A percentile compares a stretch with the other conserved stretches of the same genome.
Conservation (phyloP, 2,888 invertebrate genomes). For the Xylocampa areola region DNA sequence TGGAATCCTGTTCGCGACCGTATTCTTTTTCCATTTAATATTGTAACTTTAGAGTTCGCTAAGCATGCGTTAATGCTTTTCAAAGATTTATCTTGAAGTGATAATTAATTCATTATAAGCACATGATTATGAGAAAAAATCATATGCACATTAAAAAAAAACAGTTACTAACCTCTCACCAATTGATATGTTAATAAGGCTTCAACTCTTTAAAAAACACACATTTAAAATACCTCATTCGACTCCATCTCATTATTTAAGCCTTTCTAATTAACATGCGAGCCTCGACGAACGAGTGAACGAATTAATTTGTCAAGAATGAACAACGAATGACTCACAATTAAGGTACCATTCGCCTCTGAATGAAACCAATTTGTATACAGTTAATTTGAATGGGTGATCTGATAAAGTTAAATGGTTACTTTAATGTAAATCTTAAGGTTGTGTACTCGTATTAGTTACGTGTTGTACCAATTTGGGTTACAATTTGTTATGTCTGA, state of each 20-base stretch:
- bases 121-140: too few relatives aligned
- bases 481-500: too few relatives aligned
- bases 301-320: slow-evolving; percentile 62
- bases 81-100: too few relatives aligned
- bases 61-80: too few relatives aligned
- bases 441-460: slow-evolving; percentile 2
- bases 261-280: slow-evolving; percentile 56
- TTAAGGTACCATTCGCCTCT: slow-evolving; percentile 54
- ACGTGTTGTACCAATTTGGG: slow-evolving; percentile 13
- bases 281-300: slow-evolving; percentile 47
- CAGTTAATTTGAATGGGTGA: slow-evolving; percentile 56
- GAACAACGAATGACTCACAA: slow-evolving; percentile 57
- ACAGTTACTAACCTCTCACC: background rate
- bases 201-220: slow-evolving; percentile 11
- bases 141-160: too few relatives aligned
- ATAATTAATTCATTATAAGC: too few relatives aligned
- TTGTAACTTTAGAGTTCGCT: too few relatives aligned
- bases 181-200: too few relatives aligned
- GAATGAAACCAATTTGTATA: slow-evolving; percentile 65
- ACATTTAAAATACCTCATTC: slow-evolving; percentile 47
- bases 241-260: slow-evolving; percentile 40
- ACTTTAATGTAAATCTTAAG: slow-evolving; percentile 37
- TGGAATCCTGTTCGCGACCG: too few relatives aligned
- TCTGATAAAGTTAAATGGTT: slow-evolving; percentile 56
- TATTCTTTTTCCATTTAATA: too few relatives aligned